A percentile compares a stretch with the other conserved stretches of the same genome.
These are phyloP conservation scores for Synanthedon myopaeformis DNA, from an alignment of 2,888 invertebrate genomes.

Conservation along the genomic window DNA sequence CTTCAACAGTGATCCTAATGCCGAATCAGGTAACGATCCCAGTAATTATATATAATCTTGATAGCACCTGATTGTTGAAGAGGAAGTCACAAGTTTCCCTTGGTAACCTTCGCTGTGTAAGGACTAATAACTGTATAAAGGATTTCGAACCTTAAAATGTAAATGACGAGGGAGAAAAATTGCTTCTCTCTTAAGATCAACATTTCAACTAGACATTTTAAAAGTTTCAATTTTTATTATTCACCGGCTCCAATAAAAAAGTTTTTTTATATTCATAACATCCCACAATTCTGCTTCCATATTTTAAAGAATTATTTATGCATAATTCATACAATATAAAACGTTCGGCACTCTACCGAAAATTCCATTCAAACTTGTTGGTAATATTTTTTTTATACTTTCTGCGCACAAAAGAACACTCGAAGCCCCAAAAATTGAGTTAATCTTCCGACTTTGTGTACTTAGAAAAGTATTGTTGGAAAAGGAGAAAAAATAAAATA, in stretches of 20 bases:
- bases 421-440: constrained; percentile 40
- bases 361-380: constrained; percentile 37
- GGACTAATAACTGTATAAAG: too few relatives aligned
- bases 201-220: not conserved
- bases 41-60: too few relatives aligned
- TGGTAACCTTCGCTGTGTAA: too few relatives aligned
- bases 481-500: constrained; percentile 27
- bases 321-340: constrained; percentile 22
- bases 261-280: constrained; percentile 10
- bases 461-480: constrained; percentile 24
- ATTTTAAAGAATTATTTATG: constrained; percentile 15
- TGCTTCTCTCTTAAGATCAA: not conserved
- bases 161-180: too few relatives aligned
- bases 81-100: too few relatives aligned
- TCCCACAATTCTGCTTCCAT: constrained; percentile 4
- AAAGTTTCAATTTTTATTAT: not conserved
- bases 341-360: constrained; percentile 16
- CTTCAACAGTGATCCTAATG: too few relatives aligned
- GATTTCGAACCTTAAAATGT: too few relatives aligned
- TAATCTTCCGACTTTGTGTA: constrained; percentile 38
- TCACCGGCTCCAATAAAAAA: not conserved
- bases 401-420: constrained; percentile 29
- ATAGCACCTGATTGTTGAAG: too few relatives aligned
- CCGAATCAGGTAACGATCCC: too few relatives aligned
- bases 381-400: constrained; percentile 21